Conservation (phyloP, 2,888 invertebrate species). For the Bombylius discolor region DNA sequence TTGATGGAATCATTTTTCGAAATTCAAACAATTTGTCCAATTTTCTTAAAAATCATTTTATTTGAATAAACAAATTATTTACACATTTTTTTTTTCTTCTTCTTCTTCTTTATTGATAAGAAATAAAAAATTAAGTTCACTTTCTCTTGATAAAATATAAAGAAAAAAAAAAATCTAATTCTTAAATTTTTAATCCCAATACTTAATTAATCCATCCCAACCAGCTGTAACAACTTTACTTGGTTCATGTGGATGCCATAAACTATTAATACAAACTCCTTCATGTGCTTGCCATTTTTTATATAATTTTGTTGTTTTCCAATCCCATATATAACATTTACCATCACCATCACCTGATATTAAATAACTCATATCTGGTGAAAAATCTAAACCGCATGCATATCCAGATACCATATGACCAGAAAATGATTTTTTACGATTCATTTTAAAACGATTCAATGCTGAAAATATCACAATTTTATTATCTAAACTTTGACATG, state of each 20-base stretch:
- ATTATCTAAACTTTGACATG: conserved; percentile 99
- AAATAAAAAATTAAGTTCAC: too few species aligned
- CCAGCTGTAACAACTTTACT: conserved; percentile 95
- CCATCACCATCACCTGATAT: conserved; percentile 98
- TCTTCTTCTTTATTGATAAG: too few species aligned
- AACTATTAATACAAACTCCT: conserved; percentile 81
- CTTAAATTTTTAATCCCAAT: conserved; percentile 73
- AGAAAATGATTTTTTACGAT: conserved; percentile 92
- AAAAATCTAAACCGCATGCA: conserved; percentile 92
- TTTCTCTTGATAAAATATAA: too few species aligned
- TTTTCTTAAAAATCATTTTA: too few species aligned
- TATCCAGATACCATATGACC: conserved; percentile 99
- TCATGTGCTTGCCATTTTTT: conserved; percentile 99
- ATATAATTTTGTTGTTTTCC: conserved; percentile 97
- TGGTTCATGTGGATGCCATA: conserved; percentile 99
- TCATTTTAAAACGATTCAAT: conserved; percentile 92
- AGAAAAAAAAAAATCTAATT: neutral
- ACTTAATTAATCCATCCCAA: conserved; percentile 97
- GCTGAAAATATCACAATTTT: conserved; percentile 97
- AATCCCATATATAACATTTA: conserved; percentile 98
- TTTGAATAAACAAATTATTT: neutral
- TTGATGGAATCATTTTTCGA: too few species aligned
- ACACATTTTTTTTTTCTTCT: neutral
- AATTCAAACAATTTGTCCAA: too few species aligned
- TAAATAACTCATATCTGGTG: conserved; percentile 97